Evolutionary conservation across 2,797 vertebrate species (phyloP).

Genomic region (Catharus ustulatus): DNA sequence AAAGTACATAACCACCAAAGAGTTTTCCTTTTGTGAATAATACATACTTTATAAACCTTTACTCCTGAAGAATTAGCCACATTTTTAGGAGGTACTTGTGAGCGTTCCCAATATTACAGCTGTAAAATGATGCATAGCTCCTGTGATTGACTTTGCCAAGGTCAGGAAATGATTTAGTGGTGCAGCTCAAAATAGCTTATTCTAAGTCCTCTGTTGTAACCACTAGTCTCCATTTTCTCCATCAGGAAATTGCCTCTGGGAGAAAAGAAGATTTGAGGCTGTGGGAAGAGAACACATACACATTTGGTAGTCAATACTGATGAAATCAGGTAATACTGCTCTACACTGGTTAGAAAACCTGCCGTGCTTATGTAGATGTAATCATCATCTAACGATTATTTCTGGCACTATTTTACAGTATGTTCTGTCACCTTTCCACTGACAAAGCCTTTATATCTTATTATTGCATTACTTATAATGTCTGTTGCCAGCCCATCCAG

Average conservation of each 20-base stretch:
- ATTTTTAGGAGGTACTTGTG: not conserved
- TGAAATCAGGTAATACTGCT: slow-evolving; percentile 10
- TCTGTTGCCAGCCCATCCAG: slow-evolving; percentile 18
- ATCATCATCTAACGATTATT: not conserved
- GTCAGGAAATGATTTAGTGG: slow-evolving; percentile 36
- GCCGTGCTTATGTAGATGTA: not conserved
- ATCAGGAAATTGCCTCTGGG: not conserved
- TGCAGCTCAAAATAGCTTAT: slow-evolving; percentile 17
- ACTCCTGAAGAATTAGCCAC: not conserved
- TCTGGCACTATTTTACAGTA: not conserved
- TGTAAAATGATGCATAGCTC: slow-evolving; percentile 45
- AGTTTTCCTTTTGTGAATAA: not conserved
- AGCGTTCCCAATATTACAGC: slow-evolving; percentile 1
- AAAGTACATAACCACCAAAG: not conserved
- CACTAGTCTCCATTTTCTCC: not conserved
- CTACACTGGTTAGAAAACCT: not conserved
- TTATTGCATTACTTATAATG: slow-evolving; percentile 22
- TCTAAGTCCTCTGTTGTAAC: slow-evolving; percentile 7
- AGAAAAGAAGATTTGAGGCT: slow-evolving; percentile 3
- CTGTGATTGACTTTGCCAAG: slow-evolving; percentile 49
- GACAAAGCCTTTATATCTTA: slow-evolving; percentile 9
- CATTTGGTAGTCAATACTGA: slow-evolving; percentile 14
- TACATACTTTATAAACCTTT: not conserved
- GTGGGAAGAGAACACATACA: not conserved
- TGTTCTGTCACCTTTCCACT: slow-evolving; percentile 26